These are phyloP conservation scores for Drosophila suzukii DNA, from an alignment of 1,140 invertebrate genomes.

Conservation along the genomic window DNA sequence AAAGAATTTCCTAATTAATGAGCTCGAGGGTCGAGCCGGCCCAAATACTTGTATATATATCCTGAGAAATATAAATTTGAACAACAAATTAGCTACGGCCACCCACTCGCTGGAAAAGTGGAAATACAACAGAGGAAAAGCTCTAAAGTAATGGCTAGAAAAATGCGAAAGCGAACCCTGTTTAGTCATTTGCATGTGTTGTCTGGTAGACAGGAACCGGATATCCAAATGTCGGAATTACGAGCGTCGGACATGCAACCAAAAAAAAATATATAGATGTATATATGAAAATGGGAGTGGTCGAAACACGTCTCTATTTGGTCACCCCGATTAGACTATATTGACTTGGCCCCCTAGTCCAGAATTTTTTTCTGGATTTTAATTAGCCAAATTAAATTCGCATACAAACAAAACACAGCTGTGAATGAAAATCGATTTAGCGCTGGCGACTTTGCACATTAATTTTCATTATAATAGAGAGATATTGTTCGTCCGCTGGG, in stretches of 20 bases:
- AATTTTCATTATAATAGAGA: conserved; percentile 38
- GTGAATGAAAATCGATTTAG: conserved; percentile 56
- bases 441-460: conserved; percentile 32
- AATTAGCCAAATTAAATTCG: conserved; percentile 76
- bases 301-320: conserved; percentile 28
- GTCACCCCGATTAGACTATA: conserved; percentile 52
- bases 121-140: not conserved
- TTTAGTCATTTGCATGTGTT: conserved; percentile 37
- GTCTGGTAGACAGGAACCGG: conserved; percentile 37
- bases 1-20: conserved; percentile 70
- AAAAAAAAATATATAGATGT: conserved; percentile 2
- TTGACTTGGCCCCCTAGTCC: conserved; percentile 27
- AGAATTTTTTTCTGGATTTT: conserved; percentile 40
- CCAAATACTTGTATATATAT: conserved; percentile 18
- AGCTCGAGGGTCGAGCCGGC: conserved; percentile 21
- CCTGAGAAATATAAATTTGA: conserved; percentile 61
- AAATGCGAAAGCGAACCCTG: conserved; percentile 15
- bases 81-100: conserved; percentile 60
- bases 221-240: conserved; percentile 44
- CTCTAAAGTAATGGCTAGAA: conserved; percentile 1
- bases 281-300: conserved; percentile 13
- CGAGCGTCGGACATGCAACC: conserved; percentile 37
- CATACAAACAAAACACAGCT: conserved; percentile 17
- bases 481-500: conserved; percentile 15
- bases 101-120: conserved; percentile 16